A percentile compares a stretch with the other conserved stretches of the same genome.
These are phyloP conservation scores for Scyliorhinus canicula DNA, from an alignment of 2,797 vertebrate genomes.

Conservation along the genomic window DNA sequence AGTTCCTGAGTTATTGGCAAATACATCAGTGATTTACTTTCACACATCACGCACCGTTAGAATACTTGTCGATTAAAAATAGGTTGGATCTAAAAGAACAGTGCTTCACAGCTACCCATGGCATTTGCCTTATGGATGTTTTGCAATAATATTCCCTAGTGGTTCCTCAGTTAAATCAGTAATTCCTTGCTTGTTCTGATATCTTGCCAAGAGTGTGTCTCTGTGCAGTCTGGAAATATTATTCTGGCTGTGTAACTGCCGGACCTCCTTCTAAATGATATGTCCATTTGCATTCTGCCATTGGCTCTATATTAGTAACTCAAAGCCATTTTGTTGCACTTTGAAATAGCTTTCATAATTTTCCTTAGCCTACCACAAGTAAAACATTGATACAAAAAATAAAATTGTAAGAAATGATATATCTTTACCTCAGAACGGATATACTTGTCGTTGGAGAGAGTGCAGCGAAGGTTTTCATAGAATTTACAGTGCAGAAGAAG, in stretches of 20 bases:
- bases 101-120: background rate
- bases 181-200: background rate
- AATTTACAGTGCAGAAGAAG: too few species aligned
- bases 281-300: background rate
- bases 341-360: background rate
- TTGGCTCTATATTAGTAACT: background rate
- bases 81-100: background rate
- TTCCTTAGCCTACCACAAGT: too few species aligned
- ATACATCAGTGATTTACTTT: background rate
- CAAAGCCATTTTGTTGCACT: background rate
- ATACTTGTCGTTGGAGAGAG: too few species aligned
- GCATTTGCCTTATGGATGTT: background rate
- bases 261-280: background rate
- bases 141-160: background rate
- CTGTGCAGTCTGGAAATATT: background rate
- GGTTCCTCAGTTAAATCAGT: background rate
- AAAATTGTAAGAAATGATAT: background rate
- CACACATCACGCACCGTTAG: background rate
- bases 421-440: too few species aligned
- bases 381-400: too few species aligned
- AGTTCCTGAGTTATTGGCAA: background rate
- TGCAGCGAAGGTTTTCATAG: too few species aligned
- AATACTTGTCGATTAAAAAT: background rate
- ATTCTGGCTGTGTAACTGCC: background rate
- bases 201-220: background rate